A percentile compares a stretch with the other conserved stretches of the same genome.
These are phyloP conservation scores for Rostratula benghalensis DNA, from an alignment of 2,113 vertebrate species.

Conservation along the genomic window DNA sequence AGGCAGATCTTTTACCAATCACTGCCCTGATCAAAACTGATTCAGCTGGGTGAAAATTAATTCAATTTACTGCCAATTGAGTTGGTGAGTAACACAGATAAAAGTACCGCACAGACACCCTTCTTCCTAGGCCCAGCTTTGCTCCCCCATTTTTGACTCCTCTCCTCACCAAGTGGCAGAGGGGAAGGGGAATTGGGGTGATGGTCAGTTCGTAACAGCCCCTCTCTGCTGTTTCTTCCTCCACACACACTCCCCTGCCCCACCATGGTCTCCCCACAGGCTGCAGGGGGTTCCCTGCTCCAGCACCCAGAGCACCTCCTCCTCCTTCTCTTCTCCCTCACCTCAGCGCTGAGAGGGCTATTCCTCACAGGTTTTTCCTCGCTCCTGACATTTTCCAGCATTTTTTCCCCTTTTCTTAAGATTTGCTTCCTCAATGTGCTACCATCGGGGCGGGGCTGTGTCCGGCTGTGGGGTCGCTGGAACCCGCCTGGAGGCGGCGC, in stretches of 20 bases:
- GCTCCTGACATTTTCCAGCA: not conserved
- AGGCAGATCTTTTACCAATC: not conserved
- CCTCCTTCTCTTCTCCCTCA: not conserved
- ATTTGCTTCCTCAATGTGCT: fast-evolving
- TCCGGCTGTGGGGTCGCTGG: fast-evolving
- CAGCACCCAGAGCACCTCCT: not conserved
- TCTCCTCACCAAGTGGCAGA: fast-evolving
- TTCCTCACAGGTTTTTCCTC: not conserved
- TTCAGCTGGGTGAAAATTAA: not conserved
- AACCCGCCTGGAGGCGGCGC: too few relatives aligned
- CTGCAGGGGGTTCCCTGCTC: not conserved
- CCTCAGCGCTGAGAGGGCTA: not conserved
- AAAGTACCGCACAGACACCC: not conserved
- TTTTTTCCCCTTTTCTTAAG: not conserved
- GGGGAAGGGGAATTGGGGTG: not conserved
- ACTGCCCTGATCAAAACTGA: not conserved
- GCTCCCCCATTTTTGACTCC: not conserved
- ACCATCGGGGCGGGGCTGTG: fast-evolving
- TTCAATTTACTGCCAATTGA: not conserved
- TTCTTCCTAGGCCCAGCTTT: not conserved
- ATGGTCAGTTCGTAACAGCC: not conserved
- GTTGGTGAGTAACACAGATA: not conserved
- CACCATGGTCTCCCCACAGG: not conserved
- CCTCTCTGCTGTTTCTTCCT: not conserved
- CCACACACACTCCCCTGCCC: not conserved